phyloP scores from a whole-genome alignment of 2,113 vertebrate genomes.

The Paramormyrops kingsleyae region DNA sequence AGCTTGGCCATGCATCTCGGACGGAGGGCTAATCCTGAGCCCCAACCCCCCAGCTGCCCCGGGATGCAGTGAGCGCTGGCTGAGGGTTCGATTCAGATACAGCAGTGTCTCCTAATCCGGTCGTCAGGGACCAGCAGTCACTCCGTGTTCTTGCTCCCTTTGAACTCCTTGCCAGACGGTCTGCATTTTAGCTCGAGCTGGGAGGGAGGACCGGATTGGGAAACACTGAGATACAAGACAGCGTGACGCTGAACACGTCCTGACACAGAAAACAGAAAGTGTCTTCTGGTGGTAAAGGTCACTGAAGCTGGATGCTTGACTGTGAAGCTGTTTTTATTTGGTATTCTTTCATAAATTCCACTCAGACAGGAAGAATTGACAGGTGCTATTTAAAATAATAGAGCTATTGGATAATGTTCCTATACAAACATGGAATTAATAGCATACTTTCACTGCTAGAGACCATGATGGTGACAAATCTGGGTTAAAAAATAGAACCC shows the following conservation, averaged over 20 bases:
- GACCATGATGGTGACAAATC: slow-evolving; percentile 30
- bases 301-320: neutral
- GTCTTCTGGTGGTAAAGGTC: neutral
- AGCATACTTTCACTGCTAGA: slow-evolving; percentile 1
- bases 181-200: neutral
- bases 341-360: neutral
- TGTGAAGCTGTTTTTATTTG: neutral
- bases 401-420: neutral
- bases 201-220: neutral
- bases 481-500: slow-evolving; percentile 27
- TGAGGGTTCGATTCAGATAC: neutral
- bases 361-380: neutral
- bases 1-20: neutral
- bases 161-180: neutral
- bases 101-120: neutral
- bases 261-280: neutral
- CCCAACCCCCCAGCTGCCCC: neutral
- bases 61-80: neutral
- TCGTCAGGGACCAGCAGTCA: neutral
- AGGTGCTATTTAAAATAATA: neutral
- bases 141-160: neutral
- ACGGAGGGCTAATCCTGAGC: neutral
- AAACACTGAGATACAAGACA: neutral
- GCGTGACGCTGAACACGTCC: neutral
- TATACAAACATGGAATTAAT: neutral